These are phyloP conservation scores for Engystomops pustulosus DNA, from an alignment of 2,113 vertebrate species.

Conservation along the genomic window DNA sequence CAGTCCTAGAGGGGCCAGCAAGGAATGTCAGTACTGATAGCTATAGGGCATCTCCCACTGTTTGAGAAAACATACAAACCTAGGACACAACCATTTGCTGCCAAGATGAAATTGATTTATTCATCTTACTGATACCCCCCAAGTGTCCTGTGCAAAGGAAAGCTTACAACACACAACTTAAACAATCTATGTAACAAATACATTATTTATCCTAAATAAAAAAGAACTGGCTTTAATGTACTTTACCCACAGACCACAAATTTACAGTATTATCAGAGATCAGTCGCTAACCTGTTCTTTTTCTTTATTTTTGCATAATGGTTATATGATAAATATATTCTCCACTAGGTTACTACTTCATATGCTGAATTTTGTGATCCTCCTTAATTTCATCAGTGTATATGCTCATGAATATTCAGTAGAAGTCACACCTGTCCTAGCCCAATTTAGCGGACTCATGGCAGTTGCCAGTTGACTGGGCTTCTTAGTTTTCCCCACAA, in stretches of 20 bases:
- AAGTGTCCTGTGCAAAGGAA: not conserved
- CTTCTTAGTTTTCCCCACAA: no score
- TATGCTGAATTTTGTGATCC: not conserved
- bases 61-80: constrained; percentile 51
- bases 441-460: no score
- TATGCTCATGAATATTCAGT: no score
- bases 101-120: constrained; percentile 52
- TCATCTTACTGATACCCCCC: constrained; percentile 47
- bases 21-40: constrained; percentile 50
- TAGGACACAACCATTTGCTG: constrained; percentile 42
- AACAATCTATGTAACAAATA: not conserved
- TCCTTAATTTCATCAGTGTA: not conserved
- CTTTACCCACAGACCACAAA: no score
- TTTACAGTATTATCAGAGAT: not conserved
- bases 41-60: constrained; percentile 50
- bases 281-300: no score
- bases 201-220: not conserved
- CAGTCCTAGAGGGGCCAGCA: constrained; percentile 42
- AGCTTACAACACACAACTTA: not conserved
- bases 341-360: not conserved
- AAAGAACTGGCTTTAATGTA: not conserved
- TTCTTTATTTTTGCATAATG: no score
- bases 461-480: no score
- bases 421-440: no score
- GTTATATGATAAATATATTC: not conserved